Conservation (phyloP, 2,113 vertebrate genomes). For the Dissostichus mawsoni region DNA sequence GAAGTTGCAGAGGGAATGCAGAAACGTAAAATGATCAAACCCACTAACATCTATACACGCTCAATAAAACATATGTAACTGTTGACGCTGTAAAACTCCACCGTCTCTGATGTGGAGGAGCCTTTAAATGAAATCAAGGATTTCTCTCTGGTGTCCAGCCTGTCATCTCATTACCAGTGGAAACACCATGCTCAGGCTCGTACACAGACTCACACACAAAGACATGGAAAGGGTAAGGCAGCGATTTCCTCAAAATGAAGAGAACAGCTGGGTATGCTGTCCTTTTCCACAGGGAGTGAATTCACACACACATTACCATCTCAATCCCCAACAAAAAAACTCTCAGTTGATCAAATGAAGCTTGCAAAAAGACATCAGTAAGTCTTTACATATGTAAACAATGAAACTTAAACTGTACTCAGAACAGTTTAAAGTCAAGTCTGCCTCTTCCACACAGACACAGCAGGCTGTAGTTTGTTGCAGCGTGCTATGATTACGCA, state of each 20-base stretch:
- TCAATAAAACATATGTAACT: background rate
- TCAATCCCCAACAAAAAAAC: too few species aligned
- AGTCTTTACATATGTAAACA: too few species aligned
- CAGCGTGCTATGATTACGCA: slow-evolving; percentile 50
- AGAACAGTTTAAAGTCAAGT: background rate
- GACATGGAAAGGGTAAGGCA: background rate
- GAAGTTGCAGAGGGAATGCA: too few species aligned
- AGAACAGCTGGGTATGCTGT: slow-evolving; percentile 33
- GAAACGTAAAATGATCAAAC: background rate
- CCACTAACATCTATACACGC: background rate
- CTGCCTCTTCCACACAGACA: background rate
- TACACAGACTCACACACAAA: background rate
- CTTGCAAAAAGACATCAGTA: background rate
- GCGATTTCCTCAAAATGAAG: slow-evolving; percentile 41
- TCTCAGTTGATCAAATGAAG: background rate
- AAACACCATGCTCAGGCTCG: background rate
- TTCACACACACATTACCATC: background rate
- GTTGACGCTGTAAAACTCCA: slow-evolving; percentile 8
- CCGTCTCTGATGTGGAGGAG: slow-evolving; percentile 38
- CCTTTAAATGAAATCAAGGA: slow-evolving; percentile 59
- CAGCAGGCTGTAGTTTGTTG: slow-evolving; percentile 11
- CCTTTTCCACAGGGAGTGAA: background rate
- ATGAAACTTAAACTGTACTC: background rate
- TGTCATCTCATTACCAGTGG: slow-evolving; percentile 46
- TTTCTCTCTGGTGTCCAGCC: background rate